Evolutionary conservation across 53 echinoderm and acorn worm species (phyloP).

Genomic region (Glandiceps talaboti): DNA sequence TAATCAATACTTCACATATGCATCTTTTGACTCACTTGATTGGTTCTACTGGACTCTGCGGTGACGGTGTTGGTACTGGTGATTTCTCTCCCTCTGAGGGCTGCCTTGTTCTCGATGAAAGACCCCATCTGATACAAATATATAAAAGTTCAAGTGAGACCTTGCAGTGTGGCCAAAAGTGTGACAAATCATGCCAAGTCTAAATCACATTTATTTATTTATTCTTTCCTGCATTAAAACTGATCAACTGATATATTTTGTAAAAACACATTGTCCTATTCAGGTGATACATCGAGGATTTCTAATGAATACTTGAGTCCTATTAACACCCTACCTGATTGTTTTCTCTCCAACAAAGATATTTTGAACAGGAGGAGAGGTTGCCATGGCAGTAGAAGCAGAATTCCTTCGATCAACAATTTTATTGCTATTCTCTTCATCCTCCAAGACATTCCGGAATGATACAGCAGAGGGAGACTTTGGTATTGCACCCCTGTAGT

Average conservation of each 20-base stretch:
- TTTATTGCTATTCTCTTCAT: constrained; percentile 1
- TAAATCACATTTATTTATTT: too few relatives aligned
- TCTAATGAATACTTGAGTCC: too few relatives aligned
- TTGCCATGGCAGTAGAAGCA: constrained; percentile 19
- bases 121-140: not conserved
- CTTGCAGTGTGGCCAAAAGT: too few relatives aligned
- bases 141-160: too few relatives aligned
- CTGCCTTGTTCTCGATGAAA: not conserved
- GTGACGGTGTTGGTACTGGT: constrained; percentile 5
- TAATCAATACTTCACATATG: too few relatives aligned
- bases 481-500: constrained; percentile 5
- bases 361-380: too few relatives aligned
- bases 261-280: too few relatives aligned
- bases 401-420: not conserved
- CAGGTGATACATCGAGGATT: too few relatives aligned
- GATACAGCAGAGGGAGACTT: not conserved
- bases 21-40: constrained; percentile 18
- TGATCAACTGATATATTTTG: too few relatives aligned
- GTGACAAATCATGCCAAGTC: too few relatives aligned
- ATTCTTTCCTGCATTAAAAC: too few relatives aligned
- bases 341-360: not conserved
- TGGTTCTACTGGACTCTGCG: constrained; percentile 20
- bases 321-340: not conserved
- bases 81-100: not conserved
- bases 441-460: not conserved